These are phyloP conservation scores for Fratercula arctica DNA, from an alignment of 2,797 vertebrate genomes.

Conservation along the genomic window DNA sequence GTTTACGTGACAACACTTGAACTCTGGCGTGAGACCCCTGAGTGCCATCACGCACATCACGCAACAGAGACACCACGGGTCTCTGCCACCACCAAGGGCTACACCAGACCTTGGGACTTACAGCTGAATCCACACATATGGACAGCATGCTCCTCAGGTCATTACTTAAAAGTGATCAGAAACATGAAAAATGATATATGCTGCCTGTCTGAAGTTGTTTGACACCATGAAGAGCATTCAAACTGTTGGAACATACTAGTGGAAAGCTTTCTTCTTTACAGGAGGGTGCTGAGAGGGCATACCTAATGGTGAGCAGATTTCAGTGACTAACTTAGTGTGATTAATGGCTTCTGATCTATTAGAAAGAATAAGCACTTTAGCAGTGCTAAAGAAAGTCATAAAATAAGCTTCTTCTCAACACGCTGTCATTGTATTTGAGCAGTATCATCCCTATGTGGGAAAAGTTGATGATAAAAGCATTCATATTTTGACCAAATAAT, in stretches of 20 bases:
- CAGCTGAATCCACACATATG: not conserved
- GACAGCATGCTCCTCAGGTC: not conserved
- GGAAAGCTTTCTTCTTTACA: not conserved
- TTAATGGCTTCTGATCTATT: not conserved
- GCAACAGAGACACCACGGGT: fast-evolving
- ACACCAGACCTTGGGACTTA: fast-evolving
- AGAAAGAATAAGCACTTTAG: not conserved
- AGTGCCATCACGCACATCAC: too few species aligned
- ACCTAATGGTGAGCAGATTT: not conserved
- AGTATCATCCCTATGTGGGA: not conserved
- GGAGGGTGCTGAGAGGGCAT: not conserved
- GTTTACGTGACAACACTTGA: not conserved
- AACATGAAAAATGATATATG: not conserved
- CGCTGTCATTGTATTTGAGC: not conserved
- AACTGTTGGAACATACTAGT: not conserved
- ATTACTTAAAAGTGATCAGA: not conserved
- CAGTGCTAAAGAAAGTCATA: not conserved
- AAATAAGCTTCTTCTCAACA: not conserved
- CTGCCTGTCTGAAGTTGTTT: not conserved
- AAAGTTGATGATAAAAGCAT: not conserved
- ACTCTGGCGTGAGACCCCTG: fast-evolving
- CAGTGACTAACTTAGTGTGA: not conserved
- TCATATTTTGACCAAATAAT: not conserved
- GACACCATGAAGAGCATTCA: not conserved
- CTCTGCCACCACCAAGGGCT: not conserved